phyloP scores from a whole-genome alignment of 2,113 vertebrate species.

The Diphyllodes magnificus region DNA sequence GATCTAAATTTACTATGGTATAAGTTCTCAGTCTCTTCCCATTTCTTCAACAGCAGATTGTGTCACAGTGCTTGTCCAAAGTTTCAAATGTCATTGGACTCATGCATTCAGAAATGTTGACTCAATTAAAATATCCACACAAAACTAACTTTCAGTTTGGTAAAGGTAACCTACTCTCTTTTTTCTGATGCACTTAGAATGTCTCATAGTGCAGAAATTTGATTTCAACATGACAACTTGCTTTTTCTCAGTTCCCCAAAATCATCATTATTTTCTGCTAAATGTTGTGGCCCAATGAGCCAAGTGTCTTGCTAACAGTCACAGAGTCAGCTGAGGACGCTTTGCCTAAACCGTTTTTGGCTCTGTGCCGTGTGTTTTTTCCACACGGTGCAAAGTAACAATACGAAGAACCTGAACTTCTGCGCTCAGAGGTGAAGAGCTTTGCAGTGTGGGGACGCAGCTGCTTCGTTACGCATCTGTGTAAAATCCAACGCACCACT shows the following conservation, averaged over 20 bases:
- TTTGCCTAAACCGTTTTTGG: neutral
- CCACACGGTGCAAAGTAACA: accelerated
- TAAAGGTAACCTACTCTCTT: neutral
- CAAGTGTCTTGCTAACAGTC: neutral
- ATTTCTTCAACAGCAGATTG: neutral
- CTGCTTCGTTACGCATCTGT: neutral
- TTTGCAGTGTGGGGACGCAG: neutral
- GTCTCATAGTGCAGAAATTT: neutral
- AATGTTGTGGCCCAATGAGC: neutral
- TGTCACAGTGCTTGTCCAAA: neutral
- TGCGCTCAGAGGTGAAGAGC: neutral
- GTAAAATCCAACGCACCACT: neutral
- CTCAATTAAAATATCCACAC: neutral
- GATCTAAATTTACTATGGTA: neutral
- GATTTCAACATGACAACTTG: neutral
- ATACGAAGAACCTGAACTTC: neutral
- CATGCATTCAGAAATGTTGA: neutral
- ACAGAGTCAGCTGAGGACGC: neutral
- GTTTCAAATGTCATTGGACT: neutral
- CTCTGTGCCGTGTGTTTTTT: neutral
- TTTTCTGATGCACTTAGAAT: neutral
- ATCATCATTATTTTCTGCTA: neutral
- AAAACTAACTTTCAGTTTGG: neutral
- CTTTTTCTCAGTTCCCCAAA: neutral
- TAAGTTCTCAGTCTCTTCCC: neutral